Conservation (phyloP, 1,140 invertebrate species). For the Ruditapes philippinarum region DNA sequence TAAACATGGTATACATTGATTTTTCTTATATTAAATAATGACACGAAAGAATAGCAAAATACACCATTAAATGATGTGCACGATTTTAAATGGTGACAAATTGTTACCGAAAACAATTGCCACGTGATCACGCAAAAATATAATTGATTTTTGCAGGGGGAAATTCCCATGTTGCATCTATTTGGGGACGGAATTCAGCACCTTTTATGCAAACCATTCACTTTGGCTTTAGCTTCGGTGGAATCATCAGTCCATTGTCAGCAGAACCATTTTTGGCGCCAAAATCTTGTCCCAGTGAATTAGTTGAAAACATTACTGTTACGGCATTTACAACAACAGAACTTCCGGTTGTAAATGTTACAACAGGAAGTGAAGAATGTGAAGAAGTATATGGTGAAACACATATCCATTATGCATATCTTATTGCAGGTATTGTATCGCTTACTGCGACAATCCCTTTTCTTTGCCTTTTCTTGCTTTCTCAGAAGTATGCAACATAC, state of each 20-base stretch:
- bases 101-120: no score
- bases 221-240: constrained; percentile 63
- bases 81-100: no score
- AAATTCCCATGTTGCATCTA: constrained; percentile 85
- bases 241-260: constrained; percentile 60
- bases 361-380: background rate
- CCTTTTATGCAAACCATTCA: constrained; percentile 67
- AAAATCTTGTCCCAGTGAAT: background rate
- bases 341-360: no score
- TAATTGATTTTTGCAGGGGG: constrained; percentile 79
- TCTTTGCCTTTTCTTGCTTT: constrained; percentile 2
- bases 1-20: no score
- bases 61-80: no score
- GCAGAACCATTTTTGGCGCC: constrained; percentile 62
- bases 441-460: constrained; percentile 51
- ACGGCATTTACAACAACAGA: background rate
- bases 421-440: background rate
- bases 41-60: no score
- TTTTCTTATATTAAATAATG: no score
- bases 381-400: constrained; percentile 43
- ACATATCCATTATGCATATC: constrained; percentile 50
- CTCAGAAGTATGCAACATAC: constrained; percentile 25
- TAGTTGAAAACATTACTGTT: background rate
- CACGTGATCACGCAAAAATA: no score
- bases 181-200: constrained; percentile 86